Evolutionary conservation across 2,888 invertebrate species (phyloP), one percentile per base, ranked within the genome.

Genomic region (Lomographa bimaculata): DNA sequence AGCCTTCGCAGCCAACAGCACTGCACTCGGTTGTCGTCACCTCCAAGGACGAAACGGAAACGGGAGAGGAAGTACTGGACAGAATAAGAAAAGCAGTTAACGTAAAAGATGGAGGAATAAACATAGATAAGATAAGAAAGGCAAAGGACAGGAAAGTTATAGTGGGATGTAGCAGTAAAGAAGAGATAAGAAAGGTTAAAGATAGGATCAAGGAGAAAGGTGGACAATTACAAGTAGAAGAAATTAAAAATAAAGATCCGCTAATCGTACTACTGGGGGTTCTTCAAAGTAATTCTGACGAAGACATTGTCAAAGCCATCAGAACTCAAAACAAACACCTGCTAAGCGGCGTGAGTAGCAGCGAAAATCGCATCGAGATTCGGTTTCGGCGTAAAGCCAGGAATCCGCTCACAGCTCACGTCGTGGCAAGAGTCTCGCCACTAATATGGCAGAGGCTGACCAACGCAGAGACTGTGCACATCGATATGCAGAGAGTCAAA

Each of bases 331-430:
- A 34, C 9, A 5, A 7, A 1, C 11, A 21, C 2, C 3, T 33
- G 2, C 3, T 41, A 0, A 11, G 14, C 6, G 25, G 9, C 7
- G 12, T 40, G 0, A 2, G 5, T 2, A 9, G 7, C 2, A 8
- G 25, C 3, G 24, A 18, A 8, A n/a, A 9, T 1, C 7, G 16
- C 3, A 7, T 32, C 0, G n/a, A 5, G 0, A 6, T 39, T 0
- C 16, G 18, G 6, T 27, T 12, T 21, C 18, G 10, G 9, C 9
- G 25, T 10, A 36, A 20, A 5, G 18, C 40, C 0, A 12, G 37
- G 19, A 41, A 41, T 18, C 23, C 7, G 4, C 23, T 7, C 9
- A 23, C 9, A 4, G 4, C 6, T 4, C 23, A 23, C 6, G 9
- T 23, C 3, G 9, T 23, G 4, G 7, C 7, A 4, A 23, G 9